A percentile compares a stretch with the other conserved stretches of the same genome.
Evolutionary conservation across 2,797 vertebrate genomes (phyloP).

Genomic region (Takifugu ocellatus): DNA sequence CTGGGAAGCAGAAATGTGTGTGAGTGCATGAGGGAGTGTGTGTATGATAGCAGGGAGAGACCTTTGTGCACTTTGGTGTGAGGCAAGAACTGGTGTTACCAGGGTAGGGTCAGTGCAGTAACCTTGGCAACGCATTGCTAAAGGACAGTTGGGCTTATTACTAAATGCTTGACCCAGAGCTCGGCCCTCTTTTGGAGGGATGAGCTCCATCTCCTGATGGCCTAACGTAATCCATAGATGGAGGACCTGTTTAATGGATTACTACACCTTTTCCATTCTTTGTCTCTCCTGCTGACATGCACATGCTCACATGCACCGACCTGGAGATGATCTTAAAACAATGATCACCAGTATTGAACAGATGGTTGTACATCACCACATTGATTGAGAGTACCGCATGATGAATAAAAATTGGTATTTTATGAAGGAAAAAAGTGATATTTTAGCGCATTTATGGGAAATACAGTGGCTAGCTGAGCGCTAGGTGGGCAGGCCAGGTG

Average conservation of each 20-base stretch:
- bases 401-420: conserved; percentile 22
- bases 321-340: conserved; percentile 23
- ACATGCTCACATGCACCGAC: conserved; percentile 13
- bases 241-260: conserved; percentile 76
- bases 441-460: neutral
- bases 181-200: conserved; percentile 65
- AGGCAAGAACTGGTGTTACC: conserved; percentile 42
- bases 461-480: conserved; percentile 2
- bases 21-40: conserved; percentile 10
- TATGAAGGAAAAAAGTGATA: conserved; percentile 1
- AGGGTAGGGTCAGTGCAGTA: conserved; percentile 53
- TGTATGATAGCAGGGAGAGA: neutral
- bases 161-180: conserved; percentile 76
- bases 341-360: conserved; percentile 33
- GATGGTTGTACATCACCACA: conserved; percentile 10
- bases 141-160: conserved; percentile 76
- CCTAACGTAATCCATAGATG: conserved; percentile 73
- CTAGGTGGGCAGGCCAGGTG: neutral
- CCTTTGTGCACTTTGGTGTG: conserved; percentile 13
- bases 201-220: conserved; percentile 74
- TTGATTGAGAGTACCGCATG: conserved; percentile 18
- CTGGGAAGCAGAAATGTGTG: conserved; percentile 26
- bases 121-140: conserved; percentile 70
- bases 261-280: conserved; percentile 48
- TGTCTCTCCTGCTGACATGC: neutral